These are phyloP conservation scores for Pteronotus mesoamericanus DNA, from an alignment of 2,797 vertebrate species.

Conservation along the genomic window DNA sequence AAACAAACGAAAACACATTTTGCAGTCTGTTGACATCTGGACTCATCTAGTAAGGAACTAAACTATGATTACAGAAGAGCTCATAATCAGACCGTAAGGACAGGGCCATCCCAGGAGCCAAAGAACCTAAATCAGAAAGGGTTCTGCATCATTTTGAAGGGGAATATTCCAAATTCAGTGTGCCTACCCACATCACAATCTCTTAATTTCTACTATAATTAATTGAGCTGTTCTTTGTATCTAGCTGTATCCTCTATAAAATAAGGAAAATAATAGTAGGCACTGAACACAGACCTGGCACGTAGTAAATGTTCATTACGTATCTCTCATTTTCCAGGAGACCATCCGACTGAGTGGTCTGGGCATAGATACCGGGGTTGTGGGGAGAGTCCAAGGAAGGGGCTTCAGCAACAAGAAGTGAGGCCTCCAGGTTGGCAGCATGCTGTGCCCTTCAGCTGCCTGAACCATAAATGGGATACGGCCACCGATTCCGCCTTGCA, in stretches of 20 bases:
- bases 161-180: not conserved
- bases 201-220: not conserved
- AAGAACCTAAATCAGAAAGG: not conserved
- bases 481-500: not conserved
- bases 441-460: not conserved
- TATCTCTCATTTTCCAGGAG: not conserved
- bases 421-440: not conserved
- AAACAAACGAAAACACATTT: not conserved
- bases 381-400: not conserved
- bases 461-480: fast-evolving
- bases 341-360: not conserved
- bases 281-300: not conserved
- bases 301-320: not conserved
- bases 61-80: not conserved
- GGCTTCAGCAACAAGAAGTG: not conserved
- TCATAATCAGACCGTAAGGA: not conserved
- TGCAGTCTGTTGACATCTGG: not conserved
- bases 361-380: not conserved
- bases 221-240: not conserved
- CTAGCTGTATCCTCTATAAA: slow-evolving; percentile 13
- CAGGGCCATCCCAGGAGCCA: not conserved
- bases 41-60: not conserved
- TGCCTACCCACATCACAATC: not conserved
- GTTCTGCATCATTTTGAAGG: not conserved
- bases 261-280: not conserved